phyloP scores from a whole-genome alignment of 2,888 invertebrate species.

The Mythimna loreyi region DNA sequence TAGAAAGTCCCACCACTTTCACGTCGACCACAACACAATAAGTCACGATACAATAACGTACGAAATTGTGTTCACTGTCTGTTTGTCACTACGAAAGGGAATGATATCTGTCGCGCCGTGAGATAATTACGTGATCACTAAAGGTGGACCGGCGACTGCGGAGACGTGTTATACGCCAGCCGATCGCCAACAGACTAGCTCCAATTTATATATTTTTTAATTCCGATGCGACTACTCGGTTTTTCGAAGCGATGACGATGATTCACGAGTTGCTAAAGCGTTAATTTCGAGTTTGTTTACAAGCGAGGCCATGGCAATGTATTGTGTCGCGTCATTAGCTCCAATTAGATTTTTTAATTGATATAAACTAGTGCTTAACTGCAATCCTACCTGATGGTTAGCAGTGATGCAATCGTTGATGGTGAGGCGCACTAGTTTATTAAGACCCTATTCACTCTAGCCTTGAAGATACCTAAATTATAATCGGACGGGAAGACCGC shows the following conservation, averaged over 20 bases:
- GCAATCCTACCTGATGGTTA: too few relatives aligned
- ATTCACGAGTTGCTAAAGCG: slow-evolving; percentile 57
- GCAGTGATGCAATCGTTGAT: too few relatives aligned
- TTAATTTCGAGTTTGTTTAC: slow-evolving; percentile 63
- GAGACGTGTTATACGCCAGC: slow-evolving; percentile 50
- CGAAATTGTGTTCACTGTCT: slow-evolving; percentile 55
- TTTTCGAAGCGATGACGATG: slow-evolving; percentile 63
- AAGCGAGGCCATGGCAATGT: slow-evolving; percentile 53
- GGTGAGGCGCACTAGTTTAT: too few relatives aligned
- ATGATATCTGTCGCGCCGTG: slow-evolving; percentile 43
- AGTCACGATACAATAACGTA: slow-evolving; percentile 58
- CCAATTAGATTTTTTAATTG: too few relatives aligned
- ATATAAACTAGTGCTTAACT: too few relatives aligned
- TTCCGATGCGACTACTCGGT: slow-evolving; percentile 51
- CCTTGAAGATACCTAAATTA: too few relatives aligned
- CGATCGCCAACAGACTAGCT: slow-evolving; percentile 57
- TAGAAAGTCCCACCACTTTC: slow-evolving; percentile 82
- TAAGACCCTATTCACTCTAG: too few relatives aligned
- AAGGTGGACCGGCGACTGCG: slow-evolving; percentile 19
- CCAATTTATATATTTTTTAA: slow-evolving; percentile 48
- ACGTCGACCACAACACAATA: slow-evolving; percentile 67
- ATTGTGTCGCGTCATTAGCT: slow-evolving; percentile 26
- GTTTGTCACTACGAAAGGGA: slow-evolving; percentile 71
- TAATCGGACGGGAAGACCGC: too few relatives aligned
- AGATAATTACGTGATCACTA: slow-evolving; percentile 47